phyloP scores from a whole-genome alignment of 2,797 vertebrate species.

The Oryzias dopingdopingensis region DNA sequence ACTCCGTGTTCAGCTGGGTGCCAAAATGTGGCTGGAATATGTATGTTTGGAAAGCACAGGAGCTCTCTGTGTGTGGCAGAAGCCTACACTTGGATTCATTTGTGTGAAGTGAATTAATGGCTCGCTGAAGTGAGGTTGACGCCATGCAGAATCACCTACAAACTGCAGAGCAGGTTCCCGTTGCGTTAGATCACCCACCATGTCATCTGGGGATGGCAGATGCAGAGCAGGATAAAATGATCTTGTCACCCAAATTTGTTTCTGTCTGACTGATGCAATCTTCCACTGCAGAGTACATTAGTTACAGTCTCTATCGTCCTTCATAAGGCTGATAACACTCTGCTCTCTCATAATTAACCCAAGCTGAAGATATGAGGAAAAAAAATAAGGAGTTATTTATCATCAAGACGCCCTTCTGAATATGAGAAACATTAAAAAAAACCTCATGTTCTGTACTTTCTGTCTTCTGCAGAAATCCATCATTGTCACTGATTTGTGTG shows the following conservation, averaged over 20 bases:
- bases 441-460: too few relatives aligned
- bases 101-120: slow-evolving; percentile 68
- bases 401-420: too few relatives aligned
- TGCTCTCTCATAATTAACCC: slow-evolving; percentile 28
- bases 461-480: too few relatives aligned
- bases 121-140: slow-evolving; percentile 62
- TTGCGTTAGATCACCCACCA: slow-evolving; percentile 58
- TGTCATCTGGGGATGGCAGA: slow-evolving; percentile 30
- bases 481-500: background rate
- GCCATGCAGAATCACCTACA: slow-evolving; percentile 60
- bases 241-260: slow-evolving; percentile 45
- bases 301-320: slow-evolving; percentile 16
- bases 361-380: slow-evolving; percentile 13
- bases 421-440: too few relatives aligned
- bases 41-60: slow-evolving; percentile 54
- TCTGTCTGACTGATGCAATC: slow-evolving; percentile 38
- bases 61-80: slow-evolving; percentile 68
- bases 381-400: slow-evolving; percentile 12
- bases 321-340: slow-evolving; percentile 34
- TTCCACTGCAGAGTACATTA: slow-evolving; percentile 8
- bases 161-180: slow-evolving; percentile 35
- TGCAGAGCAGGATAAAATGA: slow-evolving; percentile 30
- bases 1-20: slow-evolving; percentile 43
- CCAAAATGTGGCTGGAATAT: slow-evolving; percentile 71
- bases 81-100: slow-evolving; percentile 60